Base-by-base conservation (phyloP, 2,113 vertebrate genomes). In the Cyprinodon tularosa region DNA sequence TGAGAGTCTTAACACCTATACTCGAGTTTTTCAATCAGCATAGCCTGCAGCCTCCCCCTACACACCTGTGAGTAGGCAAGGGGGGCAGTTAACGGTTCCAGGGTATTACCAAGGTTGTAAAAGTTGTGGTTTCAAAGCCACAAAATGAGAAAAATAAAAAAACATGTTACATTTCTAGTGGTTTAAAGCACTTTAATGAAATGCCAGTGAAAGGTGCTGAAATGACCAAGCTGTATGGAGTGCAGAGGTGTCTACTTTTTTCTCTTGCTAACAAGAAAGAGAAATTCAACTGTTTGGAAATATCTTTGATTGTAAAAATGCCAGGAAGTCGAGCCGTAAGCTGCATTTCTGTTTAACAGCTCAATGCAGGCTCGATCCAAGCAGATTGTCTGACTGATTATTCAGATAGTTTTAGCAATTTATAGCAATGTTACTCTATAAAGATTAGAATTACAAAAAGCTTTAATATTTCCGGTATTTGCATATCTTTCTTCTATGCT, bases 11-110 rank as follows among this genome's bases (percentile, higher is more conserved):
- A 48, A 68, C 61, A 80, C 50, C 77, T 83, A 53, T 74, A 39
- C 66, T 39, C 59, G 17, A 68, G 53, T 82, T 92, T 90, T 79
- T 83, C 81, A 86, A 76, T 92, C 88, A 80, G 36, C 74, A 66
- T 81, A 85, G 84, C 74, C 82, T 68, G 67, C 74, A 74, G 81
- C 79, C 65, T 80, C 77, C 29, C 48, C 42, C 62, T 72, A 69
- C 82, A 64, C 82, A 60, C 75, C 64, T 66, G 64, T 79, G 84
- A 68, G 8, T 57, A 57, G 50, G 50, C 15, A 57, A 57, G 20
- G 44, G 50, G 44, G 50, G 6, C 8, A 17, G 20, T 14, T 57
- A 57, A 57, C 50, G 20, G 50, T 57, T 57, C n/a, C 50, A 57
- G n/a, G 50, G 50, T 57, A 57, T 57, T 57, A 57, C 17, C 50